These are phyloP conservation scores for Calidris pugnax DNA, from an alignment of 2,113 vertebrate genomes.

Conservation along the genomic window DNA sequence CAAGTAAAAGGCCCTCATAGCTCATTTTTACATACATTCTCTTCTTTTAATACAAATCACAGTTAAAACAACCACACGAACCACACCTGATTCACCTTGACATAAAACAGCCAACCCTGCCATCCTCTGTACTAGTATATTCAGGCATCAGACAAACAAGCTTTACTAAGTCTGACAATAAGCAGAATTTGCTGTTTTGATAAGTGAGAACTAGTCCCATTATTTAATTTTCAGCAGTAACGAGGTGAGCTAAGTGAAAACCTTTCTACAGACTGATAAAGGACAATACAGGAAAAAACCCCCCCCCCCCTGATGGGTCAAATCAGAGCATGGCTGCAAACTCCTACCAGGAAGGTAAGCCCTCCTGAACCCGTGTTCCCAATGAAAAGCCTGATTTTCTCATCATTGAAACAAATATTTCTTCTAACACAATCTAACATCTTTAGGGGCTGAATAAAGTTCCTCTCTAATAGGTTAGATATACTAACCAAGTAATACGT, in stretches of 20 bases:
- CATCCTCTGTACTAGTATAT: background rate
- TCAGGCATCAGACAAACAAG: background rate
- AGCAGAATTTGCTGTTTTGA: background rate
- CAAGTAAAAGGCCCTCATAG: background rate
- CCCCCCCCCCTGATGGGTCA: too few species aligned
- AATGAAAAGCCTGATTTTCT: background rate
- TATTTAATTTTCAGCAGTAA: background rate
- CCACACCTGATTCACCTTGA: background rate
- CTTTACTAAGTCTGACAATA: background rate
- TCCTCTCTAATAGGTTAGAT: background rate
- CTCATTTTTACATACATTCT: background rate
- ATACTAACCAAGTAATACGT: fast-evolving
- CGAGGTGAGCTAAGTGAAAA: background rate
- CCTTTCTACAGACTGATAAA: background rate
- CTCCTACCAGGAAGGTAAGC: background rate
- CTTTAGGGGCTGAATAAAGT: background rate
- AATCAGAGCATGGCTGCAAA: background rate
- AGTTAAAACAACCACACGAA: background rate
- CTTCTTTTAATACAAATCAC: background rate
- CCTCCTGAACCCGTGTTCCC: background rate
- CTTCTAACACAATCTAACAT: background rate
- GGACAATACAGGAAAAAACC: background rate
- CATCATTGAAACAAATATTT: background rate
- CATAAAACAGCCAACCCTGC: background rate
- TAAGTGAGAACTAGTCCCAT: background rate